Percentiles rank a stretch among this genome's conserved stretches.
Evolutionary conservation across 1,140 invertebrate genomes (phyloP).

Genomic region (Drosophila mauritiana): DNA sequence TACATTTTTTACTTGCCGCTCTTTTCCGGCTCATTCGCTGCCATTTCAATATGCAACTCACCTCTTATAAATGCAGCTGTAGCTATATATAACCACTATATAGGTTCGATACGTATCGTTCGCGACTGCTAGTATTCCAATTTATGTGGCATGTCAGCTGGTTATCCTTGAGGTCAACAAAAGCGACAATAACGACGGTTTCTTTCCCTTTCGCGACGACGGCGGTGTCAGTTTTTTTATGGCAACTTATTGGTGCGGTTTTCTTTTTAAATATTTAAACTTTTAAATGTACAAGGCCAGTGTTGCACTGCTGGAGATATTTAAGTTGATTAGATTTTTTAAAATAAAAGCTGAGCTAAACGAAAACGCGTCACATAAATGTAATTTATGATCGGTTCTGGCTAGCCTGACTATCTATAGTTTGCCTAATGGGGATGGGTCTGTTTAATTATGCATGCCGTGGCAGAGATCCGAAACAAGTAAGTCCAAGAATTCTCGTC

Average conservation of each 20-base stretch:
- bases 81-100: conserved; percentile 42
- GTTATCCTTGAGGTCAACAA: conserved; percentile 77
- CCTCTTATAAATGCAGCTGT: conserved; percentile 54
- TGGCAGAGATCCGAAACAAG: conserved; percentile 35
- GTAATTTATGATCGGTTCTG: conserved; percentile 41
- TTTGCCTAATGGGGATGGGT: conserved; percentile 49
- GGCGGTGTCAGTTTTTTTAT: conserved; percentile 54
- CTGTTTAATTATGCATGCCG: conserved; percentile 75
- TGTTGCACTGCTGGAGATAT: conserved; percentile 64
- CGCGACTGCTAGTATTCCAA: conserved; percentile 70
- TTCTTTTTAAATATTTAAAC: conserved; percentile 43
- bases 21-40: conserved; percentile 14
- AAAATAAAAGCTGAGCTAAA: conserved; percentile 4
- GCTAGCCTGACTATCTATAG: conserved; percentile 45
- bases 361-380: conserved; percentile 47
- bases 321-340: conserved; percentile 36
- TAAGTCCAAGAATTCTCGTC: conserved; percentile 48
- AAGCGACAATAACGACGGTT: conserved; percentile 24
- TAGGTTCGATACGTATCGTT: conserved; percentile 41
- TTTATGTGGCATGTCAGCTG: conserved; percentile 82
- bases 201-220: conserved; percentile 51
- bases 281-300: conserved; percentile 68
- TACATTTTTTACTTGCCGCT: conserved; percentile 1
- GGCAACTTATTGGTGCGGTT: conserved; percentile 68
- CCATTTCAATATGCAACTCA: conserved; percentile 55